Conservation (phyloP, 2,113 vertebrate species). For the Seriola quinqueradiata region DNA sequence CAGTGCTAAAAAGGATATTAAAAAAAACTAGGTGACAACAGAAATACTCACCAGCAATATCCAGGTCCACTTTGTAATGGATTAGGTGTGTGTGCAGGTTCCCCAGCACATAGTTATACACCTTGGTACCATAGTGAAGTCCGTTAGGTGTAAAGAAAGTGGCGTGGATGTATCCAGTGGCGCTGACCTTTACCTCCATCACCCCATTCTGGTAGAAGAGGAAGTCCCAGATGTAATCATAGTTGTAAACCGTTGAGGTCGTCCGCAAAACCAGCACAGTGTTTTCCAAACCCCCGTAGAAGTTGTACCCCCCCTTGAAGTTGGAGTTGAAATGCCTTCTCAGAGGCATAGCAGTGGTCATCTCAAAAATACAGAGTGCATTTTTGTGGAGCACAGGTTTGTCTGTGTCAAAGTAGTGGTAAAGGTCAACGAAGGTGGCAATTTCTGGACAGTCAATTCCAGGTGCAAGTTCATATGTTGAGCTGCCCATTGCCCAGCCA, state of each 20-base stretch:
- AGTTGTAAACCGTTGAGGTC: conserved; percentile 94
- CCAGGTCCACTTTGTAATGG: conserved; percentile 94
- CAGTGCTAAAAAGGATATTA: not conserved
- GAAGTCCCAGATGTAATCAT: conserved; percentile 97
- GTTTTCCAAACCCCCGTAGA: conserved; percentile 89
- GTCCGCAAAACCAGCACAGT: conserved; percentile 90
- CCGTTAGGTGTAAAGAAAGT: conserved; percentile 91
- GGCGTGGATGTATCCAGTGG: conserved; percentile 91
- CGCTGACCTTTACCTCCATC: conserved; percentile 90
- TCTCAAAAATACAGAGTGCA: conserved; percentile 92
- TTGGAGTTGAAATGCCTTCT: conserved; percentile 90
- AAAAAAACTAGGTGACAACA: not conserved
- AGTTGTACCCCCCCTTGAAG: conserved; percentile 87
- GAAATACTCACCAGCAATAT: conserved; percentile 87
- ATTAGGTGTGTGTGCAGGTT: conserved; percentile 94
- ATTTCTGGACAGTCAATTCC: conserved; percentile 92
- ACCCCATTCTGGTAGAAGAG: conserved; percentile 92
- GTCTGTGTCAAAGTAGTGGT: conserved; percentile 89
- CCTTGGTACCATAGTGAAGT: conserved; percentile 86
- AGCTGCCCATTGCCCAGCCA: conserved; percentile 90
- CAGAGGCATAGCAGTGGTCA: conserved; percentile 88
- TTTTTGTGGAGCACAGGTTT: conserved; percentile 82
- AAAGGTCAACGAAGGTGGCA: conserved; percentile 87
- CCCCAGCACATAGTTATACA: conserved; percentile 90
- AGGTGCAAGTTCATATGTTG: conserved; percentile 86